phyloP scores from a whole-genome alignment of 2,113 vertebrate species.

The Sminthopsis crassicaudata region DNA sequence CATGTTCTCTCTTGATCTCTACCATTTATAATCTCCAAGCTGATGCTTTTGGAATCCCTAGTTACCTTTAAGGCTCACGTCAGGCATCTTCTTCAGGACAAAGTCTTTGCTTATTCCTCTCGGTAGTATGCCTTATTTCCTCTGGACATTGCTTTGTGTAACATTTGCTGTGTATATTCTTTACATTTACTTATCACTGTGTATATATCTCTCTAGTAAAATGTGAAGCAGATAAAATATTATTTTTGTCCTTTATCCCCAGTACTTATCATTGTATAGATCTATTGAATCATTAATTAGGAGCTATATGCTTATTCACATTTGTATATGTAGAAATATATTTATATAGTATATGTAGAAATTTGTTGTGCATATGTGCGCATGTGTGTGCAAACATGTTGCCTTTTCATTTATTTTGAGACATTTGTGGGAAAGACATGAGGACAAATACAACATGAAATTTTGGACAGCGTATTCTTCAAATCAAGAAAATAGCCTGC shows the following conservation, averaged over 20 bases:
- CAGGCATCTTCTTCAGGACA: not conserved
- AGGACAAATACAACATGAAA: not conserved
- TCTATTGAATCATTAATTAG: not conserved
- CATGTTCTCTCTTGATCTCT: not conserved
- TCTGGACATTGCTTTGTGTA: not conserved
- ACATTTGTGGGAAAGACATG: not conserved
- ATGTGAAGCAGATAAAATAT: not conserved
- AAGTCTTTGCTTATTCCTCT: not conserved
- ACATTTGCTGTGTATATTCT: not conserved
- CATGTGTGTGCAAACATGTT: not conserved
- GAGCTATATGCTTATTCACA: not conserved
- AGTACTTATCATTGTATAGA: not conserved
- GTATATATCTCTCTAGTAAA: not conserved
- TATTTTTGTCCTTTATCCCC: not conserved
- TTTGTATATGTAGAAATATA: not conserved
- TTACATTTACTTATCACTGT: not conserved
- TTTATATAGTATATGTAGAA: not conserved
- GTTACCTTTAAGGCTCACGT: not conserved
- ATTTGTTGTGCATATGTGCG: too few relatives aligned
- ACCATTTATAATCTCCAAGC: not conserved
- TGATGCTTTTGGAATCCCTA: not conserved
- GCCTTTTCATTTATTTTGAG: not conserved
- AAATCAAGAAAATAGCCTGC: not conserved
- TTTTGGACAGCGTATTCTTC: not conserved
- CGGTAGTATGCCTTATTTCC: not conserved